These are phyloP conservation scores for Embiotoca jacksoni DNA, from an alignment of 2,113 vertebrate genomes.

Conservation along the genomic window DNA sequence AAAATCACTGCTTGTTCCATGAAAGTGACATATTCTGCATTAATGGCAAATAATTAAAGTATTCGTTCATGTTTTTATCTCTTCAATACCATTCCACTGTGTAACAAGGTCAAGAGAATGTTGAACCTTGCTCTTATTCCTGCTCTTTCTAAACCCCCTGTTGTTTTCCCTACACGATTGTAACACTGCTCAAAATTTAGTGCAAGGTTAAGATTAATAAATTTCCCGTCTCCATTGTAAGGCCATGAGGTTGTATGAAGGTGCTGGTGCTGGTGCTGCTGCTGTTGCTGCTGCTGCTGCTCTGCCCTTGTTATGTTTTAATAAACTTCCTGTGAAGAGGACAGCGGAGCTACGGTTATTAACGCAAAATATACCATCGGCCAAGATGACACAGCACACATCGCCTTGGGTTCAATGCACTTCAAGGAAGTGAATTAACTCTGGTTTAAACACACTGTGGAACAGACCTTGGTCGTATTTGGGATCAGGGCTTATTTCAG, in stretches of 20 bases:
- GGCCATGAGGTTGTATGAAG: conserved; percentile 17
- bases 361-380: background rate
- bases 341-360: conserved; percentile 1
- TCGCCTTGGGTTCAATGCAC: conserved; percentile 4
- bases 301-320: conserved; percentile 17
- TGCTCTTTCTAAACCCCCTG: conserved; percentile 4
- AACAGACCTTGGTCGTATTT: conserved; percentile 36
- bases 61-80: conserved; percentile 14
- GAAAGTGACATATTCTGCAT: conserved; percentile 29
- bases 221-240: conserved; percentile 5
- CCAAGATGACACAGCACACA: background rate
- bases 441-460: conserved; percentile 9
- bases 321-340: conserved; percentile 5
- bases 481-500: conserved; percentile 12
- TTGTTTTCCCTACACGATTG: background rate
- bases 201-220: conserved; percentile 16
- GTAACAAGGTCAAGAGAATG: conserved; percentile 40
- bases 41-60: conserved; percentile 38
- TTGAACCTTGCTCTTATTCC: conserved; percentile 29
- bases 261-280: background rate
- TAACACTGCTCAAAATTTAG: conserved; percentile 8
- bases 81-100: conserved; percentile 17
- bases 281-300: background rate
- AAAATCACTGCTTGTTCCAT: conserved; percentile 29
- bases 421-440: conserved; percentile 18